These are phyloP conservation scores for Indicator indicator DNA, from an alignment of 2,113 vertebrate genomes.

Conservation along the genomic window DNA sequence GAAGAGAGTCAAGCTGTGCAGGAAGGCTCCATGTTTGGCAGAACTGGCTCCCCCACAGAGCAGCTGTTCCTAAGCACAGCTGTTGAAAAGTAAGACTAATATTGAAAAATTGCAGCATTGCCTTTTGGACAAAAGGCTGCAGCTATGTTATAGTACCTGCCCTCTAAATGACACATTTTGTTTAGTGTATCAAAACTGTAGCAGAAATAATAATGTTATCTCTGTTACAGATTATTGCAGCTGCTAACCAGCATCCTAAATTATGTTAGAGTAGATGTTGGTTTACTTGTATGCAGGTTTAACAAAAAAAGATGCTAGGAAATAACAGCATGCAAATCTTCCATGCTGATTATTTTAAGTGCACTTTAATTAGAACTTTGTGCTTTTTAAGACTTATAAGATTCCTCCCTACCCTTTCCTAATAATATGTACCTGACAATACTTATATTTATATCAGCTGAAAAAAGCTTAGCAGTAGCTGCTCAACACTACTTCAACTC, in stretches of 20 bases:
- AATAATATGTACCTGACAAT: neutral
- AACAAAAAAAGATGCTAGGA: slow-evolving; percentile 48
- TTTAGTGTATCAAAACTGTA: neutral
- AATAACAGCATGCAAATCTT: slow-evolving; percentile 47
- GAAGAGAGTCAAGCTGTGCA: accelerated
- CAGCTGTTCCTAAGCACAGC: neutral
- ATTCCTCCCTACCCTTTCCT: neutral
- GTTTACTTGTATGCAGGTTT: neutral
- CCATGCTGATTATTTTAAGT: slow-evolving; percentile 37
- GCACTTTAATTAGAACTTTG: slow-evolving; percentile 33
- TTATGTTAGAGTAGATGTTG: neutral
- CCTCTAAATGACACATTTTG: neutral
- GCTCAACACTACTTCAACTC: neutral
- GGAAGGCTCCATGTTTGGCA: neutral
- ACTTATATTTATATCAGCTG: slow-evolving; percentile 2
- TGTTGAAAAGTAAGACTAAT: neutral
- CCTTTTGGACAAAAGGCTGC: neutral
- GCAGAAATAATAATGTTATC: neutral
- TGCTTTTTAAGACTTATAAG: neutral
- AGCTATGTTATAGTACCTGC: neutral
- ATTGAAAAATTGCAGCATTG: neutral
- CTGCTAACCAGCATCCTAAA: neutral
- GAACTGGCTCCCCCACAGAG: accelerated
- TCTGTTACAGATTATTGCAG: neutral
- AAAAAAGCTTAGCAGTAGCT: neutral